phyloP scores from a whole-genome alignment of 1,140 invertebrate genomes.

The Teleopsis dalmanni region DNA sequence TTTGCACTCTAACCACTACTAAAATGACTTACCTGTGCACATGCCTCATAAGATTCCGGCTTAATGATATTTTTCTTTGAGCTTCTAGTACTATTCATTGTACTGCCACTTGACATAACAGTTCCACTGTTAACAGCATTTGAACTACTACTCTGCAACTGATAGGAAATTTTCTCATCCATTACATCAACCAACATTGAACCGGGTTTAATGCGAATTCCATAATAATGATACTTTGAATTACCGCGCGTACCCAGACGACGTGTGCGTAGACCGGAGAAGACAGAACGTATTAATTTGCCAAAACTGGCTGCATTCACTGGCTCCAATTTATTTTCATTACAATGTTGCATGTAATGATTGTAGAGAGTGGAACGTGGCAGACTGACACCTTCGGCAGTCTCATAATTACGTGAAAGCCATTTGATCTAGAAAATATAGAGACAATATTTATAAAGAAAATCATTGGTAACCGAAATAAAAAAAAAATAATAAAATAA shows the following conservation, averaged over 20 bases:
- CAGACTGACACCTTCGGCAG: conserved; percentile 92
- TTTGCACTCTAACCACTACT: too few relatives aligned
- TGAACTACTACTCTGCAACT: too few relatives aligned
- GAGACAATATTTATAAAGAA: too few relatives aligned
- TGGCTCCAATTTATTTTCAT: conserved; percentile 89
- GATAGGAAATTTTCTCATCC: conserved; percentile 43
- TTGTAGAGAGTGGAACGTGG: conserved; percentile 94
- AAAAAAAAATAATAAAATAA: too few relatives aligned
- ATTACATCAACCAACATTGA: conserved; percentile 61
- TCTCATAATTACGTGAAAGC: conserved; percentile 97
- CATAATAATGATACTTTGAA: conserved; percentile 99
- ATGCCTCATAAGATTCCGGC: conserved; percentile 41
- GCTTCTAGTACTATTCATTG: neutral
- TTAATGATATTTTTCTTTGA: conserved; percentile 38
- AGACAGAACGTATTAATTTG: conserved; percentile 96
- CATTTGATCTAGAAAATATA: conserved; percentile 91
- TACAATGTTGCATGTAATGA: conserved; percentile 93
- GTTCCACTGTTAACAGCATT: neutral
- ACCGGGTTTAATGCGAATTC: conserved; percentile 90
- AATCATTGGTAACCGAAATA: too few relatives aligned
- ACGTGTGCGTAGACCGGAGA: conserved; percentile 87
- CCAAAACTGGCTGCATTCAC: conserved; percentile 99
- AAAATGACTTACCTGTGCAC: conserved; percentile 31
- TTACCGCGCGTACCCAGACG: conserved; percentile 96
- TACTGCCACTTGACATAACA: conserved; percentile 1